A percentile compares a stretch with the other conserved stretches of the same genome.
These are phyloP conservation scores for Tangara arthus DNA, from an alignment of 2,797 vertebrate species.

Conservation along the genomic window DNA sequence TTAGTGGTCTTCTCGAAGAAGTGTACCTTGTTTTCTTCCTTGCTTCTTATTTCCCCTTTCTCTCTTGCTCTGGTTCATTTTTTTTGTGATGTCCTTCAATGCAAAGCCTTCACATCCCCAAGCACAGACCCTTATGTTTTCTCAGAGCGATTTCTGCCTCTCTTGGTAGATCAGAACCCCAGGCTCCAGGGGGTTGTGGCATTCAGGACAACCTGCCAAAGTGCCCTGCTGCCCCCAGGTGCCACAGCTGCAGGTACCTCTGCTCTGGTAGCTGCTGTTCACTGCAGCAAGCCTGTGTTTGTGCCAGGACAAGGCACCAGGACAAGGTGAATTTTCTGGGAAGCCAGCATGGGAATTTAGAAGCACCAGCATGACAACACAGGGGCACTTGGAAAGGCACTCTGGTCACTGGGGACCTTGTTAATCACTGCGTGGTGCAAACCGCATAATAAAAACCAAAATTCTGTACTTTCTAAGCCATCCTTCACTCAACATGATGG, in stretches of 20 bases:
- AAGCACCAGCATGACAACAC: background rate
- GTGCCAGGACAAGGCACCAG: background rate
- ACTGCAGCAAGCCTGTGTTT: background rate
- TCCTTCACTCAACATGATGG: background rate
- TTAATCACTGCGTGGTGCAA: background rate
- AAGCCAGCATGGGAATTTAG: background rate
- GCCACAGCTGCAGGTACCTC: background rate
- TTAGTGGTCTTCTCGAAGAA: background rate
- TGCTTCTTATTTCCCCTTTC: background rate
- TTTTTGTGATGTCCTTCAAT: background rate
- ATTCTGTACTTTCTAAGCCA: background rate
- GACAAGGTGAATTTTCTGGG: background rate
- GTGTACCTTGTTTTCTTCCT: background rate
- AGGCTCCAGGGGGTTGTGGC: background rate
- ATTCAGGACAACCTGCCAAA: background rate
- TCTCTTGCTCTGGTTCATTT: background rate
- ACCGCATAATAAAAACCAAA: background rate
- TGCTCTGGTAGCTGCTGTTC: background rate
- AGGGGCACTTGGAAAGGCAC: background rate
- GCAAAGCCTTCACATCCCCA: background rate
- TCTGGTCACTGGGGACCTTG: background rate
- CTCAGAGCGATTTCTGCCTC: rapidly evolving
- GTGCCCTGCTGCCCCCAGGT: background rate
- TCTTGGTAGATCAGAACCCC: background rate
- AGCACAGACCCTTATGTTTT: background rate